Base-by-base conservation (phyloP, 2,113 vertebrate genomes). In the Pavo muticus region DNA sequence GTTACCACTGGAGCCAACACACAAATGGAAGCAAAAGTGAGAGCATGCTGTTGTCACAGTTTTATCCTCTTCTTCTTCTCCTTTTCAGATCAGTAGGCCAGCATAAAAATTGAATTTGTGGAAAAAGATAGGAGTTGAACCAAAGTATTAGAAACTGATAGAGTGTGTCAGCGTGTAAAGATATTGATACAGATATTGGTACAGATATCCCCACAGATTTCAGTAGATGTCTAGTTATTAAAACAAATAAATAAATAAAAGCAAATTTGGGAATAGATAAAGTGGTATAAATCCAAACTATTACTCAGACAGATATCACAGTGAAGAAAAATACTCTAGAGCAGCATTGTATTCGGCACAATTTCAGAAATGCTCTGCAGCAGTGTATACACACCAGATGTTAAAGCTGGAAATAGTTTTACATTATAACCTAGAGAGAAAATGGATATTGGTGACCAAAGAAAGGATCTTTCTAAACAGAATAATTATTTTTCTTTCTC, bases 111-210 rank as follows among this genome's bases (percentile, higher is more conserved):
- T 52, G 30, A 37, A 7, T 40, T 29, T 37, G 45, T 78, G 47
- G 68, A 74, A 79, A 76, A 57, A 0, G 1, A 6, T 4, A 30
- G 39, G 23, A 44, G 7, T 3, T 68, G 23, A 71, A n/a, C 9
- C 7, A 39, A 60, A 79, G 9, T 3, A 25, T 8, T 60, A 47
- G 21, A 48, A 20, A 11, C 24, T 87, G 50, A 6, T n/a, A 44
- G 45, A 1, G 3, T 14, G 2, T 39, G 5, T 25, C 2, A 2
- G 6, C 54, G 27, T 52, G 16, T 72, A 56, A 29, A 70, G 39
- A 10, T 44, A 35, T 19, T 0, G 0, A 29, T 15, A 40, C 2
- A 70, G 44, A 9, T 45, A 35, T 20, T 0, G 0, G 29, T 16
- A 37, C 2, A 37, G 6, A 25, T 72, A 78, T 65, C 20, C 14